A percentile compares a stretch with the other conserved stretches of the same genome.
These are phyloP conservation scores for Arge pagana DNA, from an alignment of 2,888 invertebrate genomes.

Conservation along the genomic window DNA sequence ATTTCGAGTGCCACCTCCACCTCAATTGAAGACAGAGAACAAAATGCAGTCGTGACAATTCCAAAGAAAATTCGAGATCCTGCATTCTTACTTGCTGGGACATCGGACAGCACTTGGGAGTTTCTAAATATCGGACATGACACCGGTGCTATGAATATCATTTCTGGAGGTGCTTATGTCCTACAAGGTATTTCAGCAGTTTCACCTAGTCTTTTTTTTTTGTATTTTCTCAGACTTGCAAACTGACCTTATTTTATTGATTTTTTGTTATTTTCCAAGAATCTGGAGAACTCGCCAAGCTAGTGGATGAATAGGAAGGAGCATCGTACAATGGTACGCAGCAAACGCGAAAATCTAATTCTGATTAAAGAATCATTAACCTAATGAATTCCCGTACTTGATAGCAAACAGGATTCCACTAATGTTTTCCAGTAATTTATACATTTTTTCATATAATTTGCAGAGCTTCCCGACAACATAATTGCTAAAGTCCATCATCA, in stretches of 20 bases:
- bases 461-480: background rate
- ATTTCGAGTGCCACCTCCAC: background rate
- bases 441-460: background rate
- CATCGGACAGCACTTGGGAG: too few relatives aligned
- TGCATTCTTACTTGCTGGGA: too few relatives aligned
- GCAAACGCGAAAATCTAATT: background rate
- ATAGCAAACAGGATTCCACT: background rate
- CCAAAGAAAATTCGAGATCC: too few relatives aligned
- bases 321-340: background rate
- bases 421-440: background rate
- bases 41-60: background rate
- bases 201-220: conserved; percentile 1
- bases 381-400: background rate
- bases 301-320: background rate
- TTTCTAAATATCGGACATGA: too few relatives aligned
- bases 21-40: background rate
- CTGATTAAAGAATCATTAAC: background rate
- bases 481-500: background rate
- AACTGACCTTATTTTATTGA: background rate
- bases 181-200: conserved; percentile 1
- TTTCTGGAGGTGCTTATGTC: background rate
- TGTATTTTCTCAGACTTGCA: background rate
- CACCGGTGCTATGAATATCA: background rate
- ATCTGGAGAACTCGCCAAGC: background rate
- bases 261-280: background rate